Evolutionary conservation across 1,140 invertebrate genomes (phyloP), one percentile per base, ranked within the genome.

Genomic region (Belonocnema kinseyi): DNA sequence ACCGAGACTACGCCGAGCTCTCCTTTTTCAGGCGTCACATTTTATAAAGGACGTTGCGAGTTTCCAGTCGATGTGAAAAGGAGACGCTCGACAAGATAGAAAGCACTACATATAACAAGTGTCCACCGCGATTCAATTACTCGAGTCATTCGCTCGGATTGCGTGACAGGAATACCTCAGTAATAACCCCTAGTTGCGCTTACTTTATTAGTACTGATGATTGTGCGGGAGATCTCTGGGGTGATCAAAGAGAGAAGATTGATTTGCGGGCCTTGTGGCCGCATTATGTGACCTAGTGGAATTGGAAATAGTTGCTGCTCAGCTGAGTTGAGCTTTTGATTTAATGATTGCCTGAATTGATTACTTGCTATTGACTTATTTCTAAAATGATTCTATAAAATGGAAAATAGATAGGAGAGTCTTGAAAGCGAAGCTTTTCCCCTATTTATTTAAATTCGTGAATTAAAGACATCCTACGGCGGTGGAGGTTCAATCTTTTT

Each of bases 1-100:
- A 16, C 71, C 40, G 76, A 46, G 70, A 72, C 70, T 8, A 46
- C 40, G 40, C 8, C 40, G 70, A 66, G 58, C 61, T 46, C 58
- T 61, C 61, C 61, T 66, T 66, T 66, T 66, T 66, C 33, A 66
- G 33, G 46, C 61, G 61, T 66, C 61, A 66, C 33, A n/a, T 66
- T 40, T 66, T 66, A 33, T 61, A 66, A 33, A 66, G 40, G 19
- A 66, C 21, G 21, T 26, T 61, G 61, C 61, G 26, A 66, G 61
- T 40, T 66, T 61, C 26, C 58, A 33, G 58, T 17, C 21, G 26
- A 11, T 13, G 19, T 58, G 56, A 66, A 66, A 66, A 66, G 26
- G 6, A 26, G 58, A 61, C 58, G 58, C 58, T 61, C 21, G 12
- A 61, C 26, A 61, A 21, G 21, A 40, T 33, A 61, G 26, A 61